Conservation (phyloP, 2,113 vertebrate genomes). For the Forbesichthys papilliferus region DNA sequence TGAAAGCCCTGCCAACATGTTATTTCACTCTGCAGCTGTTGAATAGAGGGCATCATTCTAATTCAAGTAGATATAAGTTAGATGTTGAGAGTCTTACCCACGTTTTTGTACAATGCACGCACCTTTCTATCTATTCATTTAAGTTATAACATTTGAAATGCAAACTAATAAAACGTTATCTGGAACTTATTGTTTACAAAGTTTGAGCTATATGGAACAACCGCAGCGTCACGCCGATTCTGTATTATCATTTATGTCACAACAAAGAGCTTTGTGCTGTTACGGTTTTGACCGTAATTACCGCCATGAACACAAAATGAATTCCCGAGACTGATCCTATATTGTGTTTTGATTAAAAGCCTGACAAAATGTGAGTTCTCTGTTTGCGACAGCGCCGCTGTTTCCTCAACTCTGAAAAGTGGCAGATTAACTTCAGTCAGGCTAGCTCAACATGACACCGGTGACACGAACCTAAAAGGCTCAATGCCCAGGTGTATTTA, state of each 20-base stretch:
- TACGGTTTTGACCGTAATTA: background rate
- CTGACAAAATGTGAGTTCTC: slow-evolving; percentile 4
- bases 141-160: too few relatives aligned
- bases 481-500: slow-evolving; percentile 54
- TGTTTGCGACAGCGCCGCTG: slow-evolving; percentile 17
- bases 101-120: background rate
- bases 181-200: background rate
- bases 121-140: too few relatives aligned
- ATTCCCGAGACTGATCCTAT: background rate
- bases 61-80: slow-evolving; percentile 43
- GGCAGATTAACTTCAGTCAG: slow-evolving; percentile 50
- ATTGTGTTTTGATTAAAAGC: slow-evolving; percentile 17
- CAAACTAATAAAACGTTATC: background rate
- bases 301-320: background rate
- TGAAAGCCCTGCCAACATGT: slow-evolving; percentile 64
- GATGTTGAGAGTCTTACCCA: background rate
- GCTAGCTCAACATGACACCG: slow-evolving; percentile 44
- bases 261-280: background rate
- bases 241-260: background rate
- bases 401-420: slow-evolving; percentile 32
- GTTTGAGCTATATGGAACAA: too few relatives aligned
- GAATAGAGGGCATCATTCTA: slow-evolving; percentile 51
- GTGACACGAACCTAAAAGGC: slow-evolving; percentile 52
- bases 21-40: slow-evolving; percentile 53
- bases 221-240: too few relatives aligned